Conservation (phyloP, 2,888 invertebrate species). For the Dioctria linearis region DNA sequence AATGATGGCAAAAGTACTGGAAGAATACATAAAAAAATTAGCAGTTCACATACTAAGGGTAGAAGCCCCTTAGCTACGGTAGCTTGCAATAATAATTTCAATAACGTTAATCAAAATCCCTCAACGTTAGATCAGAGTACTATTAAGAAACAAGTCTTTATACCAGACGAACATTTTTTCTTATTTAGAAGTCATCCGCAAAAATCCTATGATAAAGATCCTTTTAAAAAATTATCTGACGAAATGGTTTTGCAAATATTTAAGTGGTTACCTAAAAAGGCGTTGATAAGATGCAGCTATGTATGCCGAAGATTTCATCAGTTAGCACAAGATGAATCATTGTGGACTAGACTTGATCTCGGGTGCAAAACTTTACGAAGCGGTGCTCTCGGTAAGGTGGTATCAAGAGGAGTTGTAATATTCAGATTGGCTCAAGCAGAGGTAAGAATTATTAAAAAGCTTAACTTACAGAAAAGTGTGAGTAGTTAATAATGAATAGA, state of each 20-base stretch:
- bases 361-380: slow-evolving; percentile 79
- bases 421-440: slow-evolving; percentile 85
- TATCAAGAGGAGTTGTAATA: slow-evolving; percentile 84
- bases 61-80: slow-evolving; percentile 69
- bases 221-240: slow-evolving; percentile 84
- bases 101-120: slow-evolving; percentile 64
- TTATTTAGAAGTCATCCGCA: slow-evolving; percentile 66
- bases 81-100: slow-evolving; percentile 66
- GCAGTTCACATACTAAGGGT: slow-evolving; percentile 63
- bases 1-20: slow-evolving; percentile 59
- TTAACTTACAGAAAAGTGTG: slow-evolving; percentile 62
- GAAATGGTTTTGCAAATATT: slow-evolving; percentile 89
- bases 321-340: slow-evolving; percentile 85
- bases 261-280: slow-evolving; percentile 85
- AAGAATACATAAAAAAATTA: slow-evolving; percentile 63
- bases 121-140: slow-evolving; percentile 55
- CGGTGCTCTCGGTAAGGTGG: slow-evolving; percentile 81
- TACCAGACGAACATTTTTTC: slow-evolving; percentile 68
- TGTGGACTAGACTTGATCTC: slow-evolving; percentile 90
- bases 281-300: slow-evolving; percentile 79
- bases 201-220: slow-evolving; percentile 72
- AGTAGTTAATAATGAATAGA: no score
- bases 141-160: slow-evolving; percentile 56
- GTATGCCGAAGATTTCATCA: slow-evolving; percentile 86
- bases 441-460: slow-evolving; percentile 72